Base-by-base conservation (phyloP, 2,113 vertebrate species). In the Bufo gargarizans region DNA sequence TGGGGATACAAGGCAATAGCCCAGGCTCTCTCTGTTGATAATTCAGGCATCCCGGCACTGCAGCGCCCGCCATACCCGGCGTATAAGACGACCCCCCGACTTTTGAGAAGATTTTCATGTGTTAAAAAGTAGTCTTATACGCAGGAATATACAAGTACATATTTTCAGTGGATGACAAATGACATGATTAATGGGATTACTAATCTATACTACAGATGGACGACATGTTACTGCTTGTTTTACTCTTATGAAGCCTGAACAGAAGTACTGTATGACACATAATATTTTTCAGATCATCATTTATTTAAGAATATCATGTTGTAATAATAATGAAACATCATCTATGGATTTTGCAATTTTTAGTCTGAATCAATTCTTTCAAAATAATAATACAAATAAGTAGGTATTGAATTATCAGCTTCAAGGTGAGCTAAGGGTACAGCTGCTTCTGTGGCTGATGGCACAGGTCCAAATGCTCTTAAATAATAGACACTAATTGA, bases 401-500 rank as follows among this genome's bases (percentile, higher is more conserved):
- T 76, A 76, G 53, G 22, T 59, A 19, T 85, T 61, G 43, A 59
- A 86, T 86, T 79, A 55, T 76, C 22, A 33, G 20, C 85, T 86
- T 67, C 85, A 86, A 86, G 85, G 85, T 86, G 76, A 86, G 59
- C 85, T 72, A 86, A 45, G 72, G 84, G 55, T 86, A 86, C 58
- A 16, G 72, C 22, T 78, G 74, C 85, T 53, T 50, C 63, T 71
- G 59, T 71, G 67, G 16, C 50, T 61, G 47, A 79, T 79, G 85
- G 76, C 43, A 67, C 59, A 53, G 76, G 13, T 79, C 85, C 85
- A 86, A 67, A 65, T 19, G 50, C 85, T 59, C 53, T 79, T 86
- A 78, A 86, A 79, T 86, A 86, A 86, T 49, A 61, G 56, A 79
- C 76, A 86, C 58, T 79, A 78, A 86, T 86, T 86, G 85, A 86